Percentiles rank a stretch among this genome's conserved stretches.
phyloP scores from a whole-genome alignment of 2,113 vertebrate genomes.

The Ammodytes marinus region DNA sequence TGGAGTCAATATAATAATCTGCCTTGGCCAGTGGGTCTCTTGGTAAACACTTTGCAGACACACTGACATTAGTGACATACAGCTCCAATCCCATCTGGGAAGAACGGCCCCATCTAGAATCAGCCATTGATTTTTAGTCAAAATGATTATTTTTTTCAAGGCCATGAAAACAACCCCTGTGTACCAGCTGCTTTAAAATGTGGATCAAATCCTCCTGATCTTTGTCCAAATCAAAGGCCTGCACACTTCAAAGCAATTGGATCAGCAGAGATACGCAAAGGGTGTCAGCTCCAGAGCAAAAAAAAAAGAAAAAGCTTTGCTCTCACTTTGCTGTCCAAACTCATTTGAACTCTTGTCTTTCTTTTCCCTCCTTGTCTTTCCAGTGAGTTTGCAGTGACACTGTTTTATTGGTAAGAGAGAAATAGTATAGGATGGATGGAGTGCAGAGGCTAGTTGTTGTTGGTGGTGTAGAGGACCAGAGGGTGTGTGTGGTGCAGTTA shows the following conservation, averaged over 20 bases:
- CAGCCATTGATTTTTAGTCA: slow-evolving; percentile 60
- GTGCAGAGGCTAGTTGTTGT: slow-evolving; percentile 35
- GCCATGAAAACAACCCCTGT: slow-evolving; percentile 49
- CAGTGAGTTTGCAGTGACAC: slow-evolving; percentile 16
- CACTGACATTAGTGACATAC: slow-evolving; percentile 28
- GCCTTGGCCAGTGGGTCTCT: slow-evolving; percentile 24
- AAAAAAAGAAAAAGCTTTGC: slow-evolving; percentile 17
- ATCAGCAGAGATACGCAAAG: slow-evolving; percentile 52
- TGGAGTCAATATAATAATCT: slow-evolving; percentile 57
- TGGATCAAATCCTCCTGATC: slow-evolving; percentile 61
- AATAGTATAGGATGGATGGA: slow-evolving; percentile 22
- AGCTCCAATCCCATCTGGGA: slow-evolving; percentile 29
- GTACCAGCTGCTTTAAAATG: slow-evolving; percentile 41
- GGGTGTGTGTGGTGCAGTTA: slow-evolving; percentile 69
- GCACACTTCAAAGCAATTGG: slow-evolving; percentile 60
- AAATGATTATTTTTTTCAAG: slow-evolving; percentile 41
- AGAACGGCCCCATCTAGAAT: slow-evolving; percentile 36
- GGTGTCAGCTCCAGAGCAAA: slow-evolving; percentile 17
- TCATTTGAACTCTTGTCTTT: slow-evolving; percentile 53
- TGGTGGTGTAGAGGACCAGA: not conserved
- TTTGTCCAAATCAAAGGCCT: slow-evolving; percentile 70
- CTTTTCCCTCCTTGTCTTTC: slow-evolving; percentile 28
- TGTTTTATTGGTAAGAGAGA: slow-evolving; percentile 25
- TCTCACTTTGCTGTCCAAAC: slow-evolving; percentile 61
- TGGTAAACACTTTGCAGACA: slow-evolving; percentile 50